Evolutionary conservation across 2,888 invertebrate genomes (phyloP).

Genomic region (Drosophila mimica): DNA sequence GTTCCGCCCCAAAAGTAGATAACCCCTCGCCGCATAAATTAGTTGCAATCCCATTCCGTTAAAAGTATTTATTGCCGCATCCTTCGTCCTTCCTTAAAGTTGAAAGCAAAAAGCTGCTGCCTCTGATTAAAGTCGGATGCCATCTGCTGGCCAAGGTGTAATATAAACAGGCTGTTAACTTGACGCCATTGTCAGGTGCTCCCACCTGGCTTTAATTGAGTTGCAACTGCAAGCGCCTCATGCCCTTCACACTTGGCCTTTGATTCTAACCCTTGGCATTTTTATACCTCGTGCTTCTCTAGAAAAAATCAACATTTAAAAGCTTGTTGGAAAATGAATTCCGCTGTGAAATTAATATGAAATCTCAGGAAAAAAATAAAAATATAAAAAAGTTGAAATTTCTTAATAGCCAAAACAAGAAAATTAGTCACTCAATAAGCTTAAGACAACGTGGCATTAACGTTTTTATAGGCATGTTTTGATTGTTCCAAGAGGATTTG

Average conservation of each 20-base stretch:
- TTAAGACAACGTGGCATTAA: neutral
- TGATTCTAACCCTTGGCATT: conserved; percentile 34
- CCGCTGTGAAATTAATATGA: neutral
- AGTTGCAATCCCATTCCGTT: conserved; percentile 36
- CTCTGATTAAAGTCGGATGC: conserved; percentile 22
- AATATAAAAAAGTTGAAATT: neutral
- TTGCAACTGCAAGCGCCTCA: conserved; percentile 12
- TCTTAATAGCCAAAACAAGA: neutral
- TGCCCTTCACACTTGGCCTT: conserved; percentile 42
- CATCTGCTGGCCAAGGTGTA: neutral
- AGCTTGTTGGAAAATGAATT: neutral
- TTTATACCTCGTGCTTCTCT: neutral
- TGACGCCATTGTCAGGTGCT: neutral
- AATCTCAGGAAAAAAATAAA: neutral
- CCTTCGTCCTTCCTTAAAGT: neutral
- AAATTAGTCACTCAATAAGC: neutral
- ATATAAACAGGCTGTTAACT: neutral
- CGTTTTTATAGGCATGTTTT: neutral
- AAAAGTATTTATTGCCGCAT: conserved; percentile 31
- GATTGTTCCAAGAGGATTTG: neutral
- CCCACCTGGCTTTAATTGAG: conserved; percentile 24
- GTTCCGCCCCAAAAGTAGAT: conserved; percentile 36
- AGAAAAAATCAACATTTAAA: neutral
- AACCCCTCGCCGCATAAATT: conserved; percentile 53
- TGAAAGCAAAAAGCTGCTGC: neutral